Conservation (phyloP, 2,888 invertebrate genomes). For the Eledona agricola region DNA sequence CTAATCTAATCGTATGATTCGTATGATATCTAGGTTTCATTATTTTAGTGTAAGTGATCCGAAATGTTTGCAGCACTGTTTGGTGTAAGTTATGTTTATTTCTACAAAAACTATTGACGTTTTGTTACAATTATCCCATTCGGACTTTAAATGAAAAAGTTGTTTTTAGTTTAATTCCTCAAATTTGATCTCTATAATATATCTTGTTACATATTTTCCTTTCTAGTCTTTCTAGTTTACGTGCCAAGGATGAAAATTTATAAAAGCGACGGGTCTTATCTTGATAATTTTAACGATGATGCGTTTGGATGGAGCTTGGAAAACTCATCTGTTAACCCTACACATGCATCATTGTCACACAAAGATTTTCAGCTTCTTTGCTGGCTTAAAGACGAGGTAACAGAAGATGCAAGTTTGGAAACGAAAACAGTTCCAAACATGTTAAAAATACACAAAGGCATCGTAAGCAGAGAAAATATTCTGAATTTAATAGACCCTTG, state of each 20-base stretch:
- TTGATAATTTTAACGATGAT: conserved; percentile 46
- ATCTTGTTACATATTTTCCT: conserved; percentile 2
- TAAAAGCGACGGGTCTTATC: conserved; percentile 50
- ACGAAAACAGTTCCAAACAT: no score
- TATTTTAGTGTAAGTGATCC: no score
- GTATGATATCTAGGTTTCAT: not conserved
- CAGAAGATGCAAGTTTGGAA: no score
- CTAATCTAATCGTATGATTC: conserved; percentile 1
- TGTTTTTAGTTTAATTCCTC: no score
- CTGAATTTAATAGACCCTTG: not conserved
- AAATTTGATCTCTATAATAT: conserved; percentile 14
- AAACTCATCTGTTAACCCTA: conserved; percentile 47
- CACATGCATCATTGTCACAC: conserved; percentile 27
- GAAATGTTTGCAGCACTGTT: no score
- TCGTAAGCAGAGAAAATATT: not conserved
- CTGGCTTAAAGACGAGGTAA: not conserved
- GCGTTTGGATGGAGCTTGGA: conserved; percentile 54
- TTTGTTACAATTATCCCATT: not conserved
- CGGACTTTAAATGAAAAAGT: not conserved
- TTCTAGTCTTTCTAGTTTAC: not conserved
- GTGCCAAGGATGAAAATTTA: conserved; percentile 51
- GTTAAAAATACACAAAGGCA: no score
- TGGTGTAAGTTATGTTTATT: no score
- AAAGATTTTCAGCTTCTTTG: not conserved
- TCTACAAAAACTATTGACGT: no score